Percentiles rank a stretch among this genome's conserved stretches.
These are phyloP conservation scores for Dicentrarchus labrax DNA, from an alignment of 2,113 vertebrate genomes.

Conservation along the genomic window DNA sequence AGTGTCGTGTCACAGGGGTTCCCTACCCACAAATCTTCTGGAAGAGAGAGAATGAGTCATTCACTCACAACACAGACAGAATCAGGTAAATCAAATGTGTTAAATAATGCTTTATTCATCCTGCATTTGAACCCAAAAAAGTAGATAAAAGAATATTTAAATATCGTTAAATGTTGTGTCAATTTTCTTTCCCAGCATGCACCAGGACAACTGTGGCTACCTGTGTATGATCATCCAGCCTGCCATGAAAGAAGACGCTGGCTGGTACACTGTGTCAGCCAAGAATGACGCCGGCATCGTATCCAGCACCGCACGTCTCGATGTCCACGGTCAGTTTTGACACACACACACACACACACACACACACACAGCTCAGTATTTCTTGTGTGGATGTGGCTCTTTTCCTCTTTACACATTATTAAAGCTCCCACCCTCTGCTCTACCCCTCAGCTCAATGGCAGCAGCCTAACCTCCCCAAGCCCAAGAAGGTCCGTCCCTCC, in stretches of 20 bases:
- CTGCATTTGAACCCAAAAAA: too few relatives aligned
- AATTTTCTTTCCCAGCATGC: conserved; percentile 89
- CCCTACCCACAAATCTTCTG: conserved; percentile 97
- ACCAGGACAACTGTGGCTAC: conserved; percentile 97
- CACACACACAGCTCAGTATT: too few relatives aligned
- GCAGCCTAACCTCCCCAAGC: conserved; percentile 92
- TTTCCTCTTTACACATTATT: not conserved
- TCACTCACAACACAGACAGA: conserved; percentile 97
- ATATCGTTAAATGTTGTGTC: not conserved
- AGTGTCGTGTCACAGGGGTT: conserved; percentile 91
- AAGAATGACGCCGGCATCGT: conserved; percentile 98
- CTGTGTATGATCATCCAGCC: conserved; percentile 98
- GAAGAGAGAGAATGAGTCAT: conserved; percentile 98
- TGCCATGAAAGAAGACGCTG: conserved; percentile 94
- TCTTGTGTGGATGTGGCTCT: too few relatives aligned
- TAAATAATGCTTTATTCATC: not conserved
- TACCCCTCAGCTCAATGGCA: conserved; percentile 92
- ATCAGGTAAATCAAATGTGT: conserved; percentile 85
- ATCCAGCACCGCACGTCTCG: conserved; percentile 95
- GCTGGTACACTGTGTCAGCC: conserved; percentile 98
- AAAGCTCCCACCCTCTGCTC: not conserved
- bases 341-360: too few relatives aligned
- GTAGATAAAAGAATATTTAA: too few relatives aligned
- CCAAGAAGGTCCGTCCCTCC: conserved; percentile 95
- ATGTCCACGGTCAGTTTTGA: conserved; percentile 91